These are phyloP conservation scores for Carcina quercana DNA, from an alignment of 2,888 invertebrate genomes.

Conservation along the genomic window DNA sequence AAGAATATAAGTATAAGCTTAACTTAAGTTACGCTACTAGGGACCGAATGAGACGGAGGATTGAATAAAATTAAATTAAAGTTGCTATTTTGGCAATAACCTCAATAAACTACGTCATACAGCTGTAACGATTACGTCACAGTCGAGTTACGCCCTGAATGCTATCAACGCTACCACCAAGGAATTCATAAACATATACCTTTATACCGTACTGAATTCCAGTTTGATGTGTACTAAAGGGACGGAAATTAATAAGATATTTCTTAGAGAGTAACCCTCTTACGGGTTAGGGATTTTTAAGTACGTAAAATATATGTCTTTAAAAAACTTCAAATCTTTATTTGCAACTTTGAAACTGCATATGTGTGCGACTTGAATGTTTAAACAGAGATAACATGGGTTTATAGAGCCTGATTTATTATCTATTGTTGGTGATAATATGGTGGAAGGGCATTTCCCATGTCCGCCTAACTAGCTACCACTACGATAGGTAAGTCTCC, in stretches of 20 bases:
- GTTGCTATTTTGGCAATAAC: too few relatives aligned
- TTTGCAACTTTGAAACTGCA: too few relatives aligned
- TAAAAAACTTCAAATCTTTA: too few relatives aligned
- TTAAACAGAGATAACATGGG: too few relatives aligned
- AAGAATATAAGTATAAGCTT: too few relatives aligned
- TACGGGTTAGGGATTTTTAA: constrained; percentile 1
- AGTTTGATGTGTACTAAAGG: constrained; percentile 2
- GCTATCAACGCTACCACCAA: constrained; percentile 7
- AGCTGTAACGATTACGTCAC: constrained; percentile 7
- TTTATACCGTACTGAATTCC: constrained; percentile 4
- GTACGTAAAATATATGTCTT: constrained; percentile 1
- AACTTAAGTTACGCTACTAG: too few relatives aligned
- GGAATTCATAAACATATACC: constrained; percentile 9
- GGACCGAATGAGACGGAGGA: too few relatives aligned
- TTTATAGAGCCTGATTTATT: too few relatives aligned
- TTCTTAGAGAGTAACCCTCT: neutral
- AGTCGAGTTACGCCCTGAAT: constrained; percentile 5
- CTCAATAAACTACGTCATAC: too few relatives aligned
- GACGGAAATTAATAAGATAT: constrained; percentile 6
- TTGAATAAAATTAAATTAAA: too few relatives aligned
- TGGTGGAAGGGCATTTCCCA: neutral
- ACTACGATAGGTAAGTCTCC: neutral
- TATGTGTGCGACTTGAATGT: too few relatives aligned
- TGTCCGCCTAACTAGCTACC: neutral
- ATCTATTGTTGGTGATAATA: too few relatives aligned